Percentiles rank a stretch among this genome's conserved stretches.
These are phyloP conservation scores for Diachasma alloeum DNA, from an alignment of 1,140 invertebrate genomes.

Conservation along the genomic window DNA sequence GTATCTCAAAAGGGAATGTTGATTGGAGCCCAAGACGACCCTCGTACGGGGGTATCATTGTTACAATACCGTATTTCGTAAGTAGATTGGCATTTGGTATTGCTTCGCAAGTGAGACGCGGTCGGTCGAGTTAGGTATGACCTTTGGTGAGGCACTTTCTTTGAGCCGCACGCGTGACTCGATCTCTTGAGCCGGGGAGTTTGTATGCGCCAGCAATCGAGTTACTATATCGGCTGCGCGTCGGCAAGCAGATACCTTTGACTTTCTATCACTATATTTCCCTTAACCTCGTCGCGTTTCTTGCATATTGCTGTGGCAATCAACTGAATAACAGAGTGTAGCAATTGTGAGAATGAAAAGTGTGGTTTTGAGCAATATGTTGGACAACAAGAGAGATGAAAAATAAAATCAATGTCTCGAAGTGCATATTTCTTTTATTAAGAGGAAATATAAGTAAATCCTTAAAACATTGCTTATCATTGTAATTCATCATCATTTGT, in stretches of 20 bases:
- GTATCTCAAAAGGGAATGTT: background rate
- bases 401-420: too few species aligned
- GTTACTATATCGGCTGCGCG: background rate
- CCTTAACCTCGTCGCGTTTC: background rate
- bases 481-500: too few species aligned
- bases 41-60: background rate
- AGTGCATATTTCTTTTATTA: too few species aligned
- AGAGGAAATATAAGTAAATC: too few species aligned
- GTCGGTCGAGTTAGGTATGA: constrained; percentile 6
- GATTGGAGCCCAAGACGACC: background rate
- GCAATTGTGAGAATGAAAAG: too few species aligned
- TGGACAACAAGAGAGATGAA: too few species aligned
- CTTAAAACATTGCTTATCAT: too few species aligned
- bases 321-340: background rate
- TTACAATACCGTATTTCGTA: constrained; percentile 1
- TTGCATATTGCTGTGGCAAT: background rate
- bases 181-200: background rate
- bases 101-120: background rate
- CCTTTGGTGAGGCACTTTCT: constrained; percentile 2
- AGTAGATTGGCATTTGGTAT: constrained; percentile 6
- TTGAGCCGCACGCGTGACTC: background rate
- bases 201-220: background rate
- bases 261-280: background rate
- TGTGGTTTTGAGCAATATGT: too few species aligned
- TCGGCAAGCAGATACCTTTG: background rate